Evolutionary conservation across 2,888 invertebrate species (phyloP).

Genomic region (Andrena fulva): DNA sequence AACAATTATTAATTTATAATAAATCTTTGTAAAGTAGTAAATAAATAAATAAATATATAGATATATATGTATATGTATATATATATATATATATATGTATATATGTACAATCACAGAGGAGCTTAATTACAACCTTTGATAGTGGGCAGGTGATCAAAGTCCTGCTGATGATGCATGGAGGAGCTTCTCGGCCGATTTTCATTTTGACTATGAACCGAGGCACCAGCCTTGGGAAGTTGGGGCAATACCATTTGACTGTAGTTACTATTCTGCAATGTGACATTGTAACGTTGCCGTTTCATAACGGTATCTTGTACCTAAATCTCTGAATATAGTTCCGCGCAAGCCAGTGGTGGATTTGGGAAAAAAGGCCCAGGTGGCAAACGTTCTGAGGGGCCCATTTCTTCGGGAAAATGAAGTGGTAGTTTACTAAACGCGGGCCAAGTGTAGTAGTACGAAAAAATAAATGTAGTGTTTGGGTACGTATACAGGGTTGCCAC

Average conservation of each 20-base stretch:
- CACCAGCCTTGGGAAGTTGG: conserved; percentile 88
- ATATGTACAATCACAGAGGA: conserved; percentile 74
- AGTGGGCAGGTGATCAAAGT: conserved; percentile 90
- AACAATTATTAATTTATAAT: conserved; percentile 52
- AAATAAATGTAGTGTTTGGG: too few species aligned
- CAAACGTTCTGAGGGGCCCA: too few species aligned
- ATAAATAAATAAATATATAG: conserved; percentile 61
- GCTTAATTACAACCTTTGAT: conserved; percentile 87
- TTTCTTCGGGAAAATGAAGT: too few species aligned
- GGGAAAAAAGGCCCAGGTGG: too few species aligned
- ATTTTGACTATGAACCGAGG: conserved; percentile 83
- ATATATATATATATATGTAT: conserved; percentile 51
- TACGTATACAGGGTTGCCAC: too few species aligned
- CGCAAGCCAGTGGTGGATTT: too few species aligned
- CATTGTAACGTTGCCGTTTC: neutral
- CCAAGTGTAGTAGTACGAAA: too few species aligned
- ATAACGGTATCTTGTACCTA: neutral
- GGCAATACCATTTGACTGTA: conserved; percentile 88
- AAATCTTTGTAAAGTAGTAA: conserved; percentile 59
- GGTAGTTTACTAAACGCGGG: too few species aligned
- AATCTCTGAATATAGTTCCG: neutral
- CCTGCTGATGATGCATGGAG: conserved; percentile 84
- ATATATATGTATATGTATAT: conserved; percentile 33
- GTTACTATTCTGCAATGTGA: conserved; percentile 84
- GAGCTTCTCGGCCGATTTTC: conserved; percentile 81